A percentile compares a stretch with the other conserved stretches of the same genome.
phyloP scores from a whole-genome alignment of 2,797 vertebrate species.

The Myotis planiceps region DNA sequence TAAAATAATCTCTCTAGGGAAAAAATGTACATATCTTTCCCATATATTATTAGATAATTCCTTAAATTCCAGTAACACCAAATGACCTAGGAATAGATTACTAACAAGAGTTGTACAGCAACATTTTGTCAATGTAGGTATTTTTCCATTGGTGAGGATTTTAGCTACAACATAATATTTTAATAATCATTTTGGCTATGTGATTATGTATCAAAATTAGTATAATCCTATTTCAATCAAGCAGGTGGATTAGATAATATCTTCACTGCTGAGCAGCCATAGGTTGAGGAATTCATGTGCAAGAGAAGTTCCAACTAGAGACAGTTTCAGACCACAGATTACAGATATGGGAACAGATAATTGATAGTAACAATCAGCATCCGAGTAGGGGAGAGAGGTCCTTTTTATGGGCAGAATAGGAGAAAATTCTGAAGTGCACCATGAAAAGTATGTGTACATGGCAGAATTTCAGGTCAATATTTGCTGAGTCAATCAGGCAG shows the following conservation, averaged over 20 bases:
- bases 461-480: neutral
- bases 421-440: neutral
- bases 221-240: neutral
- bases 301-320: neutral
- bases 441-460: neutral
- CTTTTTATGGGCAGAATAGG: neutral
- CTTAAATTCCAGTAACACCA: neutral
- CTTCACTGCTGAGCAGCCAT: neutral
- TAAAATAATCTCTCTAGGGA: neutral
- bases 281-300: neutral
- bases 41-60: neutral
- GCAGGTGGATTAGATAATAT: neutral
- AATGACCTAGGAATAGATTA: neutral
- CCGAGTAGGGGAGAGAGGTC: neutral
- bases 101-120: neutral
- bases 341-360: neutral
- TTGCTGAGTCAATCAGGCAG: neutral
- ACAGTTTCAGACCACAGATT: neutral
- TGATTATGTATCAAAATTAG: neutral
- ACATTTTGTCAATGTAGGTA: neutral
- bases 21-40: neutral
- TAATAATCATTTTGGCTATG: neutral
- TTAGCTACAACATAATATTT: neutral
- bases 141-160: neutral
- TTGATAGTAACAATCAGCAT: neutral